phyloP scores from a whole-genome alignment of 2,113 vertebrate species.

The Dicentrarchus labrax region DNA sequence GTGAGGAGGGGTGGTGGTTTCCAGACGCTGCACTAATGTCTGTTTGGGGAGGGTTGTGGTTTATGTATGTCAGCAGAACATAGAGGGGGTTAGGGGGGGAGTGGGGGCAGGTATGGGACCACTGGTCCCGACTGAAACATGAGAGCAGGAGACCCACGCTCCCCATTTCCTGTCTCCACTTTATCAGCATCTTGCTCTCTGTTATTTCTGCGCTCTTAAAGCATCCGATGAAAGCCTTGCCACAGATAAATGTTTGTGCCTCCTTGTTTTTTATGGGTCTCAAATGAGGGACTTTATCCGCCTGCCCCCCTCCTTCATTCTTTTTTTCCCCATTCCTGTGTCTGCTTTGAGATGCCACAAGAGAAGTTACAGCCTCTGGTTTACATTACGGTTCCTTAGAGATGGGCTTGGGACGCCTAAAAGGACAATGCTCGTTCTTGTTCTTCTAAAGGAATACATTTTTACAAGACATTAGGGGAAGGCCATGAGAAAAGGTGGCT shows the following conservation, averaged over 20 bases:
- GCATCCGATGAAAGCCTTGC: conserved; percentile 80
- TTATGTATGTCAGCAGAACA: conserved; percentile 77
- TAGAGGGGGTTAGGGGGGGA: conserved; percentile 4
- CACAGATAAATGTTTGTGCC: conserved; percentile 85
- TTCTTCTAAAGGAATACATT: conserved; percentile 69
- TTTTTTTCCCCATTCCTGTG: conserved; percentile 63
- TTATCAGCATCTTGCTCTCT: conserved; percentile 82
- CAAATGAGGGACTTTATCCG: conserved; percentile 79
- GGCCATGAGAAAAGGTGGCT: conserved; percentile 4
- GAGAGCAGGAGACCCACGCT: conserved; percentile 77
- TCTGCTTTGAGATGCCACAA: conserved; percentile 80
- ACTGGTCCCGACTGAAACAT: conserved; percentile 68
- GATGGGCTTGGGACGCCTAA: conserved; percentile 71
- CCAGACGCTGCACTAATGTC: conserved; percentile 71
- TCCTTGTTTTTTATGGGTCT: conserved; percentile 82
- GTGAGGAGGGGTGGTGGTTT: conserved; percentile 60
- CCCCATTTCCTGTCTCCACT: conserved; percentile 83
- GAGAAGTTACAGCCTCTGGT: conserved; percentile 82
- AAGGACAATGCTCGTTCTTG: conserved; percentile 76
- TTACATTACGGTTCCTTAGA: conserved; percentile 82
- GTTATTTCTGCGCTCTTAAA: conserved; percentile 78
- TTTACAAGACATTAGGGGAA: conserved; percentile 53
- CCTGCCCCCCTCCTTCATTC: conserved; percentile 21
- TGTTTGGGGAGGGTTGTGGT: conserved; percentile 73
- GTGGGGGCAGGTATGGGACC: conserved; percentile 36